Evolutionary conservation across 2,113 vertebrate genomes (phyloP), one percentile per base, ranked within the genome.

Genomic region (Todiramphus saurophagus): DNA sequence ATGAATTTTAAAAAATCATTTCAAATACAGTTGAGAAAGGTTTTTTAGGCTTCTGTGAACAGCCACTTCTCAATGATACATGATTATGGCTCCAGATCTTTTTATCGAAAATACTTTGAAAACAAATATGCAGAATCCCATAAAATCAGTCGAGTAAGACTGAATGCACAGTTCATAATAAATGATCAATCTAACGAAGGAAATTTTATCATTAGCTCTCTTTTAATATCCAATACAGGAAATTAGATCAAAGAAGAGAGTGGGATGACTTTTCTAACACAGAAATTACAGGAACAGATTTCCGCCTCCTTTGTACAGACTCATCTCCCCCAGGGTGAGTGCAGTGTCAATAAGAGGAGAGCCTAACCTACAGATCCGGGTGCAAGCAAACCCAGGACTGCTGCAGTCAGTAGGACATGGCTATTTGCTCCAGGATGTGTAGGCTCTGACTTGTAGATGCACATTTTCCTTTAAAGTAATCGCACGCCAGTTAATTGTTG

Each of bases 1-100:
- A 84, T 87, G 28, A 95, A 94, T 89, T 92, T 13, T 25, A 63
- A 90, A 94, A 95, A 96, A 79, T 93, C 62, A 69, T 94, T 96
- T 94, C 78, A 89, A 96, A 96, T 75, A 46, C 19, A 55, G 31
- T 79, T 93, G 81, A 58, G 77, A 87, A 84, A 62, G 83, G 58
- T 64, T 94, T 87, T 92, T 76, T 62, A 94, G 81, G 77, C 83
- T 93, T 48, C 62, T 56, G 31, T 59, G 81, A 91, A 51, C 16
- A 93, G 53, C 1, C 0, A 11, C 33, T 23, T 92, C 91, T 91
- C 82, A 62, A 20, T 66, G 37, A 16, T 62, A 80, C 58, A 43
- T 63, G 8, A 59, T 93, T 81, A 53, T n/a, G 17, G 70, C 59
- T 95, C 62, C 67, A 85, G 74, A 76, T 44, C 19, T 73, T 89